Evolutionary conservation across 2,113 vertebrate genomes (phyloP), one percentile per base, ranked within the genome.

Genomic region (Megaceryle torquata): DNA sequence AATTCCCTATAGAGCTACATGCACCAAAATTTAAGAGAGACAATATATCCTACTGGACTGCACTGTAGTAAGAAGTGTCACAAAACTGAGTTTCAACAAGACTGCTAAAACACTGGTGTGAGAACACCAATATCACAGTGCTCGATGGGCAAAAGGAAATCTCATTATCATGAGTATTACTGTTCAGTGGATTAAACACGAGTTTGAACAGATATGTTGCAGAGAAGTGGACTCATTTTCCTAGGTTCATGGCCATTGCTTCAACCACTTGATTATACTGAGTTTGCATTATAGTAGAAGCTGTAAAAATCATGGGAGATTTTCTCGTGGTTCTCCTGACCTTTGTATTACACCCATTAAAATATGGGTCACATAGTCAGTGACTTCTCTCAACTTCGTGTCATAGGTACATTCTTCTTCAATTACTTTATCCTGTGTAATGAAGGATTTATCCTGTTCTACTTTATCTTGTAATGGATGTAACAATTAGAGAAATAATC

Each of bases 401-500:
- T 82, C 37, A 35, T 46, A 39, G 71, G 56, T 65, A 43, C 26
- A 15, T 67, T 77, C 64, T 74, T 64, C 29, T 56, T 91, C 88
- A 95, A 83, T 94, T 96, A 88, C 43, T 86, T 78, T 83, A 70
- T 81, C 22, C 33, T 35, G 1, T 74, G 21, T 81, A 93, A 88
- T 81, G 72, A 33, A 89, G 22, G 44, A 77, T 71, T 94, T 75
- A 59, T 35, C 31, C 61, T 54, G 31, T 59, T 16, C 60, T 68
- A 13, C n/a, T 79, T 78, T 78, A 41, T 67, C n/a, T 88, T 64
- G 56, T 86, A 83, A 91, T 64, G 35, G 88, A 83, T n/a, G 68
- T 46, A 43, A 54, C n/a, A 95, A 93, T 89, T 96, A 95, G 59
- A 82, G 65, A 81, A 75, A 86, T 76, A 71, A 75, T 77, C 46